Percentiles rank a stretch among this genome's conserved stretches.
Conservation (phyloP, 2,113 vertebrate species). For the Bucco capensis region DNA sequence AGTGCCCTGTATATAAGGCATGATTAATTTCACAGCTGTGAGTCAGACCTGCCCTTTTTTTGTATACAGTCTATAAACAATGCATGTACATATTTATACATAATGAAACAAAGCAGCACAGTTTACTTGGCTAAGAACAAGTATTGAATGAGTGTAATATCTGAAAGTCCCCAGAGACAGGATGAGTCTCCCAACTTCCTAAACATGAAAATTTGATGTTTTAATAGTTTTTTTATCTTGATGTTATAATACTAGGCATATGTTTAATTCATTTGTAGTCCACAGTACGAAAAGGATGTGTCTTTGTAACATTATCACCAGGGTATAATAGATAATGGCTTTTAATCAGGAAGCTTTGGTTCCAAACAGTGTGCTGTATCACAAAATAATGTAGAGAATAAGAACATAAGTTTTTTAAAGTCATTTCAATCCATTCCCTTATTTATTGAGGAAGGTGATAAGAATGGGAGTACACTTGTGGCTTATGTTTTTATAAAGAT, state of each 20-base stretch:
- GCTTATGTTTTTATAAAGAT: neutral
- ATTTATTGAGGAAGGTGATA: neutral
- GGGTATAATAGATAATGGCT: neutral
- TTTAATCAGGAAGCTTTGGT: neutral
- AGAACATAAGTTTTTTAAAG: neutral
- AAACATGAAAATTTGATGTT: constrained; percentile 27
- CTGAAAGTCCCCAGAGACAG: neutral
- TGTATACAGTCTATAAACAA: neutral
- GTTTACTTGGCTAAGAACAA: constrained; percentile 10
- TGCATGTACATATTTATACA: neutral
- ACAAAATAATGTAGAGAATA: neutral
- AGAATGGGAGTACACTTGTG: neutral
- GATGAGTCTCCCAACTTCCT: neutral
- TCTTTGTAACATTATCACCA: neutral
- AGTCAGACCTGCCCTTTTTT: neutral
- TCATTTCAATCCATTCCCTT: neutral
- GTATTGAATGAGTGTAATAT: constrained; percentile 31
- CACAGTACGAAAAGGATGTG: neutral
- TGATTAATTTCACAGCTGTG: constrained; percentile 34
- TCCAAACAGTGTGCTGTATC: neutral
- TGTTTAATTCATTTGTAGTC: constrained; percentile 17
- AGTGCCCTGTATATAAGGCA: neutral
- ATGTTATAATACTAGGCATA: neutral
- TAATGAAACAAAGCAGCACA: neutral
- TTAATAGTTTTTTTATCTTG: neutral